A percentile compares a stretch with the other conserved stretches of the same genome.
Evolutionary conservation across 2,888 invertebrate genomes (phyloP).

Genomic region (Xanthia togata): DNA sequence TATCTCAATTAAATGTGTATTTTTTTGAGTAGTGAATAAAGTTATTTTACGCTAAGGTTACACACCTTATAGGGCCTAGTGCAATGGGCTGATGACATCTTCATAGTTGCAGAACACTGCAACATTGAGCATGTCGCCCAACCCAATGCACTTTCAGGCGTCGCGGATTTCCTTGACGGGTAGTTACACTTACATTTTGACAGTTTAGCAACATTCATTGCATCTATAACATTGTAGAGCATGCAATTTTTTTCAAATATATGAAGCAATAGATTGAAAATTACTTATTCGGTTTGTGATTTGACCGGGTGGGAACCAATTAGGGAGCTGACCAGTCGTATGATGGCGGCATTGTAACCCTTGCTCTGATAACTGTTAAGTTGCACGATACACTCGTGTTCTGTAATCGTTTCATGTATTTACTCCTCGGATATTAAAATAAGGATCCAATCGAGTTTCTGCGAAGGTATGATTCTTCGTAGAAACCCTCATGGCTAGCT

Average conservation of each 20-base stretch:
- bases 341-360: background rate
- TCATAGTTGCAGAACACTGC: background rate
- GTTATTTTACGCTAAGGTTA: too few species aligned
- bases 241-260: background rate
- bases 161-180: background rate
- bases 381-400: background rate
- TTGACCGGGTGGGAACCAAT: background rate
- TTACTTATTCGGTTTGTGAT: background rate
- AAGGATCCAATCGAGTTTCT: conserved; percentile 40
- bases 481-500: conserved; percentile 17
- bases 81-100: background rate
- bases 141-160: background rate
- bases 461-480: conserved; percentile 38
- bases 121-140: background rate
- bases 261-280: background rate
- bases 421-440: conserved; percentile 40
- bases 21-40: too few species aligned
- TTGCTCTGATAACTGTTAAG: background rate
- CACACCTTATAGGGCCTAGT: too few species aligned
- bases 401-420: background rate
- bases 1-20: too few species aligned
- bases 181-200: background rate
- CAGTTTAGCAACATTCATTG: background rate
- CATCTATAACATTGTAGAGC: background rate
- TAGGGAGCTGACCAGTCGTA: background rate